Conservation (phyloP, 2,797 vertebrate genomes). For the Rhinatrema bivittatum region DNA sequence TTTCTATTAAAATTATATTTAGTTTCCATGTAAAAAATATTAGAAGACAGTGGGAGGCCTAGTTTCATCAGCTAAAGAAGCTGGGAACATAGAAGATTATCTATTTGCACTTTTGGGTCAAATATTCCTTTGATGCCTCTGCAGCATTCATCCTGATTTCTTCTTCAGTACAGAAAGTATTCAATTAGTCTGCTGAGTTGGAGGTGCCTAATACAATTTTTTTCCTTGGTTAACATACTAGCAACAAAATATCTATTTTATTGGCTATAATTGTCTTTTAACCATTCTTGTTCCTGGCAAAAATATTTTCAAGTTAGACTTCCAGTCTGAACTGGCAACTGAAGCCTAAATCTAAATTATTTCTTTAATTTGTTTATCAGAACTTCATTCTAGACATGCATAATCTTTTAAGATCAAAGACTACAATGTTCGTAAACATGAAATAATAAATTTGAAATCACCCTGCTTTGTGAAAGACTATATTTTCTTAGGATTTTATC, state of each 20-base stretch:
- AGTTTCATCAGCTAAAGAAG: constrained; percentile 1
- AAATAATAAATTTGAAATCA: too few species aligned
- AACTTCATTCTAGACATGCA: constrained; percentile 23
- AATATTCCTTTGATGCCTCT: constrained; percentile 34
- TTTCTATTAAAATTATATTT: background rate
- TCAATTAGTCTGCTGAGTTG: constrained; percentile 3
- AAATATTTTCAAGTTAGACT: too few species aligned
- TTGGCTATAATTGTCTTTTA: background rate
- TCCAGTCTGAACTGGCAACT: too few species aligned
- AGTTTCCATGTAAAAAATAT: background rate
- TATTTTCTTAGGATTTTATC: too few species aligned
- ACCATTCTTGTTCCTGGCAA: too few species aligned
- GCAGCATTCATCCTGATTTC: constrained; percentile 30
- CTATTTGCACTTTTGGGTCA: constrained; percentile 35
- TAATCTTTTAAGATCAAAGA: constrained; percentile 41
- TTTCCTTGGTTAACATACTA: background rate
- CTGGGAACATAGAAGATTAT: constrained; percentile 15
- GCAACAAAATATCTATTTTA: background rate
- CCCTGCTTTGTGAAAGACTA: too few species aligned
- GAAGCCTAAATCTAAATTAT: constrained; percentile 7
- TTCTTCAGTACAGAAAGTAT: constrained; percentile 20
- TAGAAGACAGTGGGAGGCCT: background rate
- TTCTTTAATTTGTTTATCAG: constrained; percentile 29
- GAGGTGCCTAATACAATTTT: background rate
- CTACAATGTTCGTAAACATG: background rate